Evolutionary conservation across 2,888 invertebrate genomes (phyloP).

Genomic region (Drosophila ezoana): DNA sequence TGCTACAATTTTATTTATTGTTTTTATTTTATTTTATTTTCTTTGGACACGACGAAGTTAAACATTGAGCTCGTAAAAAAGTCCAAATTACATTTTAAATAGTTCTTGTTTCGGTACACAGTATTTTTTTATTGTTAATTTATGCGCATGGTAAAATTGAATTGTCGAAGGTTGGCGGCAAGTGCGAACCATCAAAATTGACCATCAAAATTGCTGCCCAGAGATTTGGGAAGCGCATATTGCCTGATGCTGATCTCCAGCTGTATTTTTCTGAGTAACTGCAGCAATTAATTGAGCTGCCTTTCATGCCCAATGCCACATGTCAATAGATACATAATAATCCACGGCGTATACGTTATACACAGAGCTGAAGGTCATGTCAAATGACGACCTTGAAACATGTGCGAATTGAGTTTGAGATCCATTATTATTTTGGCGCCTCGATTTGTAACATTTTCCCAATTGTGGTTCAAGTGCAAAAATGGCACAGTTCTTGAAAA

Average conservation of each 20-base stretch:
- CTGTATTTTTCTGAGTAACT: no score
- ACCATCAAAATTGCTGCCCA: conserved; percentile 29
- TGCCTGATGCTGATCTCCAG: background rate
- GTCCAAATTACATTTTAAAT: conserved; percentile 77
- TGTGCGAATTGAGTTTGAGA: conserved; percentile 44
- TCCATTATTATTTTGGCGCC: conserved; percentile 61
- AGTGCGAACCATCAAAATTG: conserved; percentile 20
- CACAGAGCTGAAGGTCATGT: conserved; percentile 55
- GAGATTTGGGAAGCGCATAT: conserved; percentile 16
- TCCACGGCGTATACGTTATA: conserved; percentile 18
- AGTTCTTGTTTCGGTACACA: conserved; percentile 61
- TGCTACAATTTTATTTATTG: conserved; percentile 78
- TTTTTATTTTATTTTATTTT: conserved; percentile 39
- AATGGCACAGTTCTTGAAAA: conserved; percentile 14
- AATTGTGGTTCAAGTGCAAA: conserved; percentile 63
- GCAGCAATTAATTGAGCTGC: conserved; percentile 35
- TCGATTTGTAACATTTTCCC: conserved; percentile 57
- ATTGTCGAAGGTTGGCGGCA: conserved; percentile 27
- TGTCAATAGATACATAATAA: conserved; percentile 7
- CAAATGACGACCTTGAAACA: conserved; percentile 60
- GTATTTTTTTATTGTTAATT: conserved; percentile 80
- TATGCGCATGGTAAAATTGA: conserved; percentile 78
- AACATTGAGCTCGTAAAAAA: conserved; percentile 61
- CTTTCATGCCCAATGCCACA: conserved; percentile 30
- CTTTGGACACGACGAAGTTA: conserved; percentile 39